phyloP scores from a whole-genome alignment of 2,113 vertebrate genomes.

The Turnix velox region DNA sequence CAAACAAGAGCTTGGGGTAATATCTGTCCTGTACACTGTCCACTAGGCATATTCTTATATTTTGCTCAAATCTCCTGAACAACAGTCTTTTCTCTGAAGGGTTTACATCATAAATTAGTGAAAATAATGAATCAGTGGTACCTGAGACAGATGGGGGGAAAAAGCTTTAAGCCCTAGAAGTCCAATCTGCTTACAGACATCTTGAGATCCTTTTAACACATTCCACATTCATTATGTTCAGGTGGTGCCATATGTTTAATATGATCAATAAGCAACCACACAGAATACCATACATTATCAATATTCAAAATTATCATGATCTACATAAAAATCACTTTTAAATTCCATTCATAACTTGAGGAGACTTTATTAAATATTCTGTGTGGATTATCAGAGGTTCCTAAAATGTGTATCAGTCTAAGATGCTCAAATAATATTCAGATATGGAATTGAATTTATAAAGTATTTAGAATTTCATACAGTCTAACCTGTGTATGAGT shows the following conservation, averaged over 20 bases:
- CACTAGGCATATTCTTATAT: background rate
- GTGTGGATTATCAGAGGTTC: background rate
- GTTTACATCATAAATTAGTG: background rate
- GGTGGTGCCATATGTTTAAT: background rate
- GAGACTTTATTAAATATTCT: background rate
- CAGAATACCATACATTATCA: background rate
- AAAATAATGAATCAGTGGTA: no score
- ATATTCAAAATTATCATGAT: background rate
- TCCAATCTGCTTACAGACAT: background rate
- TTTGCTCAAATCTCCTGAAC: background rate
- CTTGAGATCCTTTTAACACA: background rate
- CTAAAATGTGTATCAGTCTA: background rate
- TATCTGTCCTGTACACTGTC: background rate
- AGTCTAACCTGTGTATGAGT: background rate
- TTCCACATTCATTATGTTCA: background rate
- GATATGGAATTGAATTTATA: background rate
- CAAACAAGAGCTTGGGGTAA: background rate
- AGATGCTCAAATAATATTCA: background rate
- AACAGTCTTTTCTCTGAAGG: background rate
- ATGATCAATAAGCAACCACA: background rate
- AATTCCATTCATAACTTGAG: background rate
- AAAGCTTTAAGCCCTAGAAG: background rate
- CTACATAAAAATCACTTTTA: background rate
- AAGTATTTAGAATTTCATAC: background rate
- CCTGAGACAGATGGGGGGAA: background rate